phyloP scores from a whole-genome alignment of 2,888 invertebrate species.

The Orthosia incerta region DNA sequence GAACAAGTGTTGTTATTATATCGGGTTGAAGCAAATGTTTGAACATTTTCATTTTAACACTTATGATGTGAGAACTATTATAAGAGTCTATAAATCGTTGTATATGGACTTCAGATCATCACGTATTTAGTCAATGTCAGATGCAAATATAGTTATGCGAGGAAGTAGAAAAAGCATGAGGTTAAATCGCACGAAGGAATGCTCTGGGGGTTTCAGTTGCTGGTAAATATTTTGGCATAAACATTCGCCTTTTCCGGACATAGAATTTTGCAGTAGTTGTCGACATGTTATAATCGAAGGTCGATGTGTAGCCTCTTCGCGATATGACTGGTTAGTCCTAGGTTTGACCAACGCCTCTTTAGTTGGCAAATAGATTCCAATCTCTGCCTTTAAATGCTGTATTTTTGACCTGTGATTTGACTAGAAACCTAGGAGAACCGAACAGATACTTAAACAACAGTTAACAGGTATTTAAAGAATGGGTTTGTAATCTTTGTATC shows the following conservation, averaged over 20 bases:
- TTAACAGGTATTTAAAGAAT: not conserved
- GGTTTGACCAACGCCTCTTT: too few species aligned
- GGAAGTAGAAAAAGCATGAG: not conserved
- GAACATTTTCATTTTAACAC: not conserved
- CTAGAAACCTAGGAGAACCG: too few species aligned
- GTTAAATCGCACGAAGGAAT: not conserved
- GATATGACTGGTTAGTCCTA: too few species aligned
- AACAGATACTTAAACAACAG: too few species aligned
- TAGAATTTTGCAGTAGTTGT: not conserved
- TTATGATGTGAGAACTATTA: not conserved
- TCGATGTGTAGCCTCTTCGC: too few species aligned
- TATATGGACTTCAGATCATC: too few species aligned
- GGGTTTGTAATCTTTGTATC: not conserved
- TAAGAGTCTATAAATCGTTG: not conserved
- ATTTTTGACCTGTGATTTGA: too few species aligned
- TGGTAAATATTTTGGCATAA: not conserved
- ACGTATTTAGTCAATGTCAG: not conserved
- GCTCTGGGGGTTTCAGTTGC: not conserved
- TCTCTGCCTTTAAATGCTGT: too few species aligned
- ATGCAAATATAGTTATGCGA: not conserved
- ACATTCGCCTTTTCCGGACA: not conserved
- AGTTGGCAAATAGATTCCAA: too few species aligned
- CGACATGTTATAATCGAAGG: too few species aligned
- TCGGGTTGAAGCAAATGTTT: constrained; percentile 7
- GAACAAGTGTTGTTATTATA: constrained; percentile 32